phyloP scores from a whole-genome alignment of 2,113 vertebrate species.

The Anarrhichthys ocellatus region DNA sequence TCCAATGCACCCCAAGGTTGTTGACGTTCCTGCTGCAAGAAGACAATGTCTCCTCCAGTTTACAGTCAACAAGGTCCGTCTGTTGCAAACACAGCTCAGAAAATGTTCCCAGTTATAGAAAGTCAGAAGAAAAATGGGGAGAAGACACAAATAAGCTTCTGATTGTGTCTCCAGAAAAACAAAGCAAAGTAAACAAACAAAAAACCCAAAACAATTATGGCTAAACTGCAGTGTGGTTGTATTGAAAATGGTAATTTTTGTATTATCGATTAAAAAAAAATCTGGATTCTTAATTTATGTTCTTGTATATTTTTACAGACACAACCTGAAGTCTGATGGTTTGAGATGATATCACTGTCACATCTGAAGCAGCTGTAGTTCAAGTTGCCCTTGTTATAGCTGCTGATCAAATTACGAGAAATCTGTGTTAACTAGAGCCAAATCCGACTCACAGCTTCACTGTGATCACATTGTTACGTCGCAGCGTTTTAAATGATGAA shows the following conservation, averaged over 20 bases:
- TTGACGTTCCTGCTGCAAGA: conserved; percentile 34
- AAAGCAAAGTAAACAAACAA: conserved; percentile 11
- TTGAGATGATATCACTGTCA: not conserved
- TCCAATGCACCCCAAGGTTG: not conserved
- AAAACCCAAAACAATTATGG: not conserved
- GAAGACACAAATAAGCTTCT: conserved; percentile 28
- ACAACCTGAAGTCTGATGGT: not conserved
- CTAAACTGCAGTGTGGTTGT: conserved; percentile 16
- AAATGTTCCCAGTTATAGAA: conserved; percentile 53
- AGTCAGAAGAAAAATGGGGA: conserved; percentile 13
- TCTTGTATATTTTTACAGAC: not conserved
- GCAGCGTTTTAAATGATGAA: not conserved
- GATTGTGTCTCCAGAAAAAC: conserved; percentile 30
- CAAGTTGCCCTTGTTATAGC: not conserved
- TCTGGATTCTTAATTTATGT: not conserved
- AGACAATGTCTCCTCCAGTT: conserved; percentile 48
- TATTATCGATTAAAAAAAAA: not conserved
- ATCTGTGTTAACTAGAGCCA: not conserved
- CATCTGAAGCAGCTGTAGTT: not conserved
- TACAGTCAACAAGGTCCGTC: conserved; percentile 46
- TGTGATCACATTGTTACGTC: not conserved
- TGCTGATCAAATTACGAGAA: not conserved
- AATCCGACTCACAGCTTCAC: not conserved
- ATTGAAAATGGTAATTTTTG: conserved; percentile 15
- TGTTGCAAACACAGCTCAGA: conserved; percentile 47